A percentile compares a stretch with the other conserved stretches of the same genome.
Conservation (phyloP, 2,113 vertebrate genomes). For the Narcine bancroftii region DNA sequence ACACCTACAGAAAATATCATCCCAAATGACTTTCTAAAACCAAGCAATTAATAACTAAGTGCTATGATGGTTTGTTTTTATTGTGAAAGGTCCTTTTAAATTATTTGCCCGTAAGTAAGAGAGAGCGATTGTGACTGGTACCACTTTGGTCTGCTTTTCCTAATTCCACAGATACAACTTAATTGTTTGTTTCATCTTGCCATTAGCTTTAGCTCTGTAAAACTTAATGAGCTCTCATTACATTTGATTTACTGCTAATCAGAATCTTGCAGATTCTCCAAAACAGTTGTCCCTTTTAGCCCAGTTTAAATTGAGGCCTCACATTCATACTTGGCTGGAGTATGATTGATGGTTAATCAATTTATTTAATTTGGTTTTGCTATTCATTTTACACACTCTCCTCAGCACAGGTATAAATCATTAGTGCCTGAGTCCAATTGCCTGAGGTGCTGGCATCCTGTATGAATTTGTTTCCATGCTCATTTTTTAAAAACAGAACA, state of each 20-base stretch:
- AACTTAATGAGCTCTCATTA: conserved; percentile 47
- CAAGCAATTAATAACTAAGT: conserved; percentile 20
- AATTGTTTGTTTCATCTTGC: conserved; percentile 38
- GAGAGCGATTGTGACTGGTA: not conserved
- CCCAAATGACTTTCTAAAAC: conserved; percentile 25
- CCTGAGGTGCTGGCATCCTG: not conserved
- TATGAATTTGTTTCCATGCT: not conserved
- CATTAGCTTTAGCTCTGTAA: conserved; percentile 48
- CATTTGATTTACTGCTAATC: conserved; percentile 46
- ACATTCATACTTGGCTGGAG: conserved; percentile 50
- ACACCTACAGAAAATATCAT: conserved; percentile 21
- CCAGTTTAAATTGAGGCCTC: conserved; percentile 48
- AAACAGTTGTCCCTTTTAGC: conserved; percentile 50
- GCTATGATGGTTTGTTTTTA: not conserved
- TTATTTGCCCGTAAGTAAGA: conserved; percentile 28
- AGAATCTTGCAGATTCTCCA: conserved; percentile 43
- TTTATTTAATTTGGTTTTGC: conserved; percentile 51
- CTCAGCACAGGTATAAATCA: conserved; percentile 47
- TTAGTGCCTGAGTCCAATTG: not conserved
- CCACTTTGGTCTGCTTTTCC: not conserved
- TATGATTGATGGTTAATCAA: conserved; percentile 53
- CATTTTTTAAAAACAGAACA: not conserved
- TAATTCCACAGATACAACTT: conserved; percentile 10
- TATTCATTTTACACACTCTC: conserved; percentile 53
- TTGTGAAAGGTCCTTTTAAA: conserved; percentile 8